phyloP scores from a whole-genome alignment of 2,888 invertebrate species.

The Holacanthella duospinosa region DNA sequence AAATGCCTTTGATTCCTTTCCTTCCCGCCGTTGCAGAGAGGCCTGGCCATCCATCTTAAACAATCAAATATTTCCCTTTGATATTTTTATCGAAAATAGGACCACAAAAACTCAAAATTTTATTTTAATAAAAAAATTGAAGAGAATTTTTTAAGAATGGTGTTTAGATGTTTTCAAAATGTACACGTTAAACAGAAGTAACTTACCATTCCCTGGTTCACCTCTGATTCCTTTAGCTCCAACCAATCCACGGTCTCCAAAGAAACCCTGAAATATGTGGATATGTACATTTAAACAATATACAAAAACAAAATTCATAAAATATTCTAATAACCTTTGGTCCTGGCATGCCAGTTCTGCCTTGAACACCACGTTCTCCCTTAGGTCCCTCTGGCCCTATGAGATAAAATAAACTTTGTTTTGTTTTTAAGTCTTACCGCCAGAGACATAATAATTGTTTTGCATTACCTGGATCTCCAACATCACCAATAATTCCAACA shows the following conservation, averaged over 20 bases:
- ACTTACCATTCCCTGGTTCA: neutral
- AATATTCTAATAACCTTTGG: neutral
- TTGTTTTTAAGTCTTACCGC: too few species aligned
- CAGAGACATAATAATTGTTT: too few species aligned
- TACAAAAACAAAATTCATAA: neutral
- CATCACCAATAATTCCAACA: constrained; percentile 24
- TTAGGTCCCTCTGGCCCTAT: neutral
- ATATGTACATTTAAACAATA: neutral
- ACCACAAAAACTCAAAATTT: too few species aligned
- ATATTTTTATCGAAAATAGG: neutral
- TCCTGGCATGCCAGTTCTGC: neutral
- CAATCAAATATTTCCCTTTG: neutral
- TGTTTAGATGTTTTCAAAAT: too few species aligned
- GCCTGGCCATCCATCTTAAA: constrained; percentile 9
- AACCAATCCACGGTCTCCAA: neutral
- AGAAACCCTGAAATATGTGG: neutral
- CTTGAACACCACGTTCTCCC: constrained; percentile 3
- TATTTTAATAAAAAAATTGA: too few species aligned
- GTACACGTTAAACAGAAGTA: neutral
- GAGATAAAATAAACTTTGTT: too few species aligned
- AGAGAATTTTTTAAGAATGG: too few species aligned
- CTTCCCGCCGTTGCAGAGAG: neutral
- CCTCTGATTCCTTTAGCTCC: constrained; percentile 3
- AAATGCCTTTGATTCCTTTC: neutral
- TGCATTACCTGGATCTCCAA: constrained; percentile 24